These are phyloP conservation scores for Panzeria rudis DNA, from an alignment of 2,888 invertebrate species.

Conservation along the genomic window DNA sequence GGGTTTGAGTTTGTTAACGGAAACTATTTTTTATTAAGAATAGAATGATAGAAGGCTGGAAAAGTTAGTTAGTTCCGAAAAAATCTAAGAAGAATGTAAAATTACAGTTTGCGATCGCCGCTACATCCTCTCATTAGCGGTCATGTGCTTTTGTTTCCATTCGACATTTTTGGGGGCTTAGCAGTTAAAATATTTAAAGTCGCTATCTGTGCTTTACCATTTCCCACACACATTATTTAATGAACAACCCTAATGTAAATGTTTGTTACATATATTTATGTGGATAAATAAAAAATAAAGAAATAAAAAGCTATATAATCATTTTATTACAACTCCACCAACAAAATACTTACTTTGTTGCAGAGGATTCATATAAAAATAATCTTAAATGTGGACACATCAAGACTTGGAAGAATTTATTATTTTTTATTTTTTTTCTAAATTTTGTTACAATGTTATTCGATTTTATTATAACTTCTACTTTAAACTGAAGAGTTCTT, in stretches of 20 bases:
- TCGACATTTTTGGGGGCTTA: too few species aligned
- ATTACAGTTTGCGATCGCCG: too few species aligned
- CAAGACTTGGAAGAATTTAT: slow-evolving; percentile 43
- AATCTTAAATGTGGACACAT: slow-evolving; percentile 69
- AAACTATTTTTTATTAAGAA: too few species aligned
- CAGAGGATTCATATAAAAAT: slow-evolving; percentile 63
- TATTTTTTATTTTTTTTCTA: slow-evolving; percentile 49
- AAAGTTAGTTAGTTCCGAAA: too few species aligned
- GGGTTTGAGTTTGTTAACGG: too few species aligned
- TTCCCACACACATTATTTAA: not conserved
- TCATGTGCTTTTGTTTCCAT: too few species aligned
- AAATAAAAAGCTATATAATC: slow-evolving; percentile 53
- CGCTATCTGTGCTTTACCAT: too few species aligned
- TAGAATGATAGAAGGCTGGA: too few species aligned
- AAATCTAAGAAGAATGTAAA: too few species aligned
- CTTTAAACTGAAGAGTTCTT: slow-evolving; percentile 75
- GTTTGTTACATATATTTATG: slow-evolving; percentile 24
- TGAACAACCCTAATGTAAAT: not conserved
- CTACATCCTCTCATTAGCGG: too few species aligned
- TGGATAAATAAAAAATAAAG: slow-evolving; percentile 42
- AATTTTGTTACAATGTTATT: slow-evolving; percentile 61
- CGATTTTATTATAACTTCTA: slow-evolving; percentile 29
- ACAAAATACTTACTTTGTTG: slow-evolving; percentile 63
- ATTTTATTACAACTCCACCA: slow-evolving; percentile 67
- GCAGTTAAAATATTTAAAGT: too few species aligned